Base-by-base conservation (phyloP, 2,888 invertebrate species). In the Nephrotoma flavescens region DNA sequence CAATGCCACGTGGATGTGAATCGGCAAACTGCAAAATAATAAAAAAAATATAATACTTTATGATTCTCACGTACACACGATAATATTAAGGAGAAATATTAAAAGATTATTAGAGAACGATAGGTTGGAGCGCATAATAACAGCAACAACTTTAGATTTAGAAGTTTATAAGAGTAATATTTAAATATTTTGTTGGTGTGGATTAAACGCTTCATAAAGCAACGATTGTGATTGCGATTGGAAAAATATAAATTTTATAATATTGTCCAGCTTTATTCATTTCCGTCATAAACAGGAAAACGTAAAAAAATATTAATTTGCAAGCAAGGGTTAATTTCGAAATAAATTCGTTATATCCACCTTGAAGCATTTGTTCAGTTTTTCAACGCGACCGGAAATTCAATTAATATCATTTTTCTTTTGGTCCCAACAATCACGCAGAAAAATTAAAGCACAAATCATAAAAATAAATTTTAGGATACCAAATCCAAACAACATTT, bases 1-100 rank as follows among this genome's bases (percentile, higher is more conserved):
- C 99, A 86, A 98, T 96, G 91, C 99, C 99, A 89, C 97, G 96
- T 0, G 98, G 96, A 92, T 99, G 98, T 89, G 97, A 96, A 92
- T 98, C 98, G 6, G 98, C 97, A 92, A 98, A 98, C 97, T 98
- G 91, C 19, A 90, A 90, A 88, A 88, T 89, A 89, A 87, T 42
- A 88, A 88, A 88, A 86, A 86, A 87, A 87, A 86, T 42, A 85
- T 83, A 31, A 31, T 2, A 31, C 31, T 19, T 85, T 19, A 19
- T 85, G 19, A 85, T 19, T 44, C 19, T 85, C 85, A 44, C 7
- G 31, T 71, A 71, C 3, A 71, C 7, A 31, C 3, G 31, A 71
- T 57, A 57, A 57, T 9, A 71, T 71, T 31, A 4, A 31, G 9
- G 31, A 31, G 31, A 0, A 31, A 31, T 31, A 31, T 31, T 31